Evolutionary conservation across 2,888 invertebrate species (phyloP).

Genomic region (Pasiphila rectangulata): DNA sequence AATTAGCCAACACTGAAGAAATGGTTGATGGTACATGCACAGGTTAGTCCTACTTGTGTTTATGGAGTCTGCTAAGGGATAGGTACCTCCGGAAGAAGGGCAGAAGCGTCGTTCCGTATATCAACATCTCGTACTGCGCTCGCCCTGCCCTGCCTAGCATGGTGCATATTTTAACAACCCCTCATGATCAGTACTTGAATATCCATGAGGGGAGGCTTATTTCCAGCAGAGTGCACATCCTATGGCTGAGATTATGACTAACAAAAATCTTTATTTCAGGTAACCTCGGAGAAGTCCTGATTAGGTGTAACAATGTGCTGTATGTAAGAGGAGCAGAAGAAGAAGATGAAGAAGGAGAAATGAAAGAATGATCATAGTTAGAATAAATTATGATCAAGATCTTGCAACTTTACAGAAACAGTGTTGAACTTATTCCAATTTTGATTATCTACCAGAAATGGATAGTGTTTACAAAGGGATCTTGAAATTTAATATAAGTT

Average conservation of each 20-base stretch:
- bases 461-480: too few relatives aligned
- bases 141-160: too few relatives aligned
- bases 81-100: too few relatives aligned
- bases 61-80: too few relatives aligned
- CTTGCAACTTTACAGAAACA: not conserved
- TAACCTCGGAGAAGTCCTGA: conserved; percentile 97
- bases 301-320: conserved; percentile 97
- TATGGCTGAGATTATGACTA: not conserved
- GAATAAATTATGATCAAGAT: conserved; percentile 4
- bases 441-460: too few relatives aligned
- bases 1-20: conserved; percentile 98
- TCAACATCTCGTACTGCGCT: too few relatives aligned
- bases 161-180: too few relatives aligned
- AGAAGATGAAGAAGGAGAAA: conserved; percentile 98
- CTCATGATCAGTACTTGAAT: too few relatives aligned
- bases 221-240: too few relatives aligned
- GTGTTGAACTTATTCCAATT: not conserved
- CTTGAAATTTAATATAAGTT: conserved; percentile 1
- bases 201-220: too few relatives aligned
- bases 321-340: conserved; percentile 97
- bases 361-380: conserved; percentile 85
- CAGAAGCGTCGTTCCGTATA: too few relatives aligned
- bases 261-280: conserved; percentile 60
- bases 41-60: conserved; percentile 81
- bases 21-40: conserved; percentile 95